Conservation (phyloP, 2,888 invertebrate genomes). For the Ctenicera cuprea region DNA sequence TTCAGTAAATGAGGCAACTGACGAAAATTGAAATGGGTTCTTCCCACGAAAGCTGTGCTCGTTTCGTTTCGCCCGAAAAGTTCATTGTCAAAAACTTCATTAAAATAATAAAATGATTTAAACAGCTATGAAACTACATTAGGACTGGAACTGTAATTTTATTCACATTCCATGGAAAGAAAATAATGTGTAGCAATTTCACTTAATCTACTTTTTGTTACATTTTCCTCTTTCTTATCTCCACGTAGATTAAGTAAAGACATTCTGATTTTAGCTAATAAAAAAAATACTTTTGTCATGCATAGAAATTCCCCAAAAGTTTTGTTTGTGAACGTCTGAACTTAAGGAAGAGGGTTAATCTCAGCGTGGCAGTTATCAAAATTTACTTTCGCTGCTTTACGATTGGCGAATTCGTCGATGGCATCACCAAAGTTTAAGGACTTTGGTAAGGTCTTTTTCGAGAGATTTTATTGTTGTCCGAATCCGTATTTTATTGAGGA, state of each 20-base stretch:
- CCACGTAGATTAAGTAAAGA: too few relatives aligned
- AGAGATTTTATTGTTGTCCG: slow-evolving; percentile 44
- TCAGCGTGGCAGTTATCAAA: slow-evolving; percentile 23
- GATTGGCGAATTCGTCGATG: slow-evolving; percentile 35
- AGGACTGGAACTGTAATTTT: neutral
- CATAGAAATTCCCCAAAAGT: too few relatives aligned
- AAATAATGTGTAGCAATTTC: too few relatives aligned
- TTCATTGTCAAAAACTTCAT: neutral
- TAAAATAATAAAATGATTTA: slow-evolving; percentile 4
- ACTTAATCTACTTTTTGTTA: too few relatives aligned
- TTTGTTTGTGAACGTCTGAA: too few relatives aligned
- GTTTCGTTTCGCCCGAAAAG: neutral
- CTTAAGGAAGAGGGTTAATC: neutral
- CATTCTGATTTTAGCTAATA: too few relatives aligned
- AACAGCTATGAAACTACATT: neutral
- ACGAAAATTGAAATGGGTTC: slow-evolving; percentile 7
- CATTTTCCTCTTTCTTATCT: too few relatives aligned
- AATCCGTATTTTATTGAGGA: slow-evolving; percentile 44
- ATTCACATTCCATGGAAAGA: too few relatives aligned
- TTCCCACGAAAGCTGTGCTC: slow-evolving; percentile 2
- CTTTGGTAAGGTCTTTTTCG: slow-evolving; percentile 40
- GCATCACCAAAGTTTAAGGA: slow-evolving; percentile 44
- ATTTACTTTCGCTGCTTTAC: slow-evolving; percentile 41
- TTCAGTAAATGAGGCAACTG: neutral
- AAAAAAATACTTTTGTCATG: too few relatives aligned